Evolutionary conservation across 2,113 vertebrate species (phyloP).

Genomic region (Alces alces): DNA sequence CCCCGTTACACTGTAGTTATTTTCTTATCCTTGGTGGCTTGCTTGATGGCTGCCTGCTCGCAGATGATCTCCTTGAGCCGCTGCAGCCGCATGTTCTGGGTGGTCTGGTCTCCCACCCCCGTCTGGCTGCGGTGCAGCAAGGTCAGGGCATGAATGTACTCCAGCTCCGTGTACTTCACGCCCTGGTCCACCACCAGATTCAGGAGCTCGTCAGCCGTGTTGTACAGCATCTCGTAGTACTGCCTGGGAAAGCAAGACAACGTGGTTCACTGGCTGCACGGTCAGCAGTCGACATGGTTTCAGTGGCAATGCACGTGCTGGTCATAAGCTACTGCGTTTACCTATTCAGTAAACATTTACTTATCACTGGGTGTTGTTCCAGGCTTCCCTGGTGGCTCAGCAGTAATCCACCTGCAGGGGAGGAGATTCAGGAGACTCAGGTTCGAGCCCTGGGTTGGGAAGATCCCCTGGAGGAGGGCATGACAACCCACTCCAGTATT

Average conservation of each 20-base stretch:
- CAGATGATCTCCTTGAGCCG: slow-evolving; percentile 98
- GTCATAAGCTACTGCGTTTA: not conserved
- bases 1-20: slow-evolving; percentile 92
- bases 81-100: slow-evolving; percentile 94
- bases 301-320: rapidly evolving
- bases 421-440: not conserved
- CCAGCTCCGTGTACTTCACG: slow-evolving; percentile 97
- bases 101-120: slow-evolving; percentile 93
- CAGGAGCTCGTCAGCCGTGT: slow-evolving; percentile 94
- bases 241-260: slow-evolving; percentile 81
- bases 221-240: slow-evolving; percentile 99
- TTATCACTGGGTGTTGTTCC: not conserved
- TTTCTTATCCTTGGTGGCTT: slow-evolving; percentile 99
- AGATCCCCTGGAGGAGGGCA: not conserved
- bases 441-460: not conserved
- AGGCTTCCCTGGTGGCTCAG: not conserved
- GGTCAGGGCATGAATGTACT: slow-evolving; percentile 96
- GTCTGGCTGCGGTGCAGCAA: slow-evolving; percentile 98
- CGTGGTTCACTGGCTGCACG: not conserved
- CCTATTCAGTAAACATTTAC: not conserved
- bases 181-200: slow-evolving; percentile 99
- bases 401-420: not conserved
- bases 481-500: not conserved
- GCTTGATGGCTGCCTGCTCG: slow-evolving; percentile 97
- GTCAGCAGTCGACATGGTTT: rapidly evolving